Base-by-base conservation (phyloP, 2,797 vertebrate species). In the Crypturellus tataupa region DNA sequence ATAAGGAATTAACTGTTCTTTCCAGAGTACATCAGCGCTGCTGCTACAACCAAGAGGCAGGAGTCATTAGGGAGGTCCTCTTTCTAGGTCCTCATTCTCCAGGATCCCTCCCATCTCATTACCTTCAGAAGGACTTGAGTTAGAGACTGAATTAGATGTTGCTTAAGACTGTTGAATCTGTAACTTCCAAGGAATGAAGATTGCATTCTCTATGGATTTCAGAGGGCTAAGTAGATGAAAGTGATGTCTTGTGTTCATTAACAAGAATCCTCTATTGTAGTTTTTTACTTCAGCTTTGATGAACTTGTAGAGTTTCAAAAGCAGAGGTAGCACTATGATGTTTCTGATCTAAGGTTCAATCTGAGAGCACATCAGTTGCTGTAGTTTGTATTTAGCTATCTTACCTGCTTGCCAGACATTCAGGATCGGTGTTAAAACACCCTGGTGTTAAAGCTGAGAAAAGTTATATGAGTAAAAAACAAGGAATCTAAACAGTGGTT, bases 381-480 rank as follows among this genome's bases (percentile, higher is more conserved):
- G 67, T 23, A 35, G 9, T 75, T 69, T 76, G 33, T 70, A 79
- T 89, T 91, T 83, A 93, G 76, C 84, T 80, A 27, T 67, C 46
- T 91, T 85, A 81, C 84, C 75, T 58, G 21, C 55, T 97, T 94
- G 87, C 82, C 93, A 96, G 94, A 63, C 64, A 39, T 92, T 53
- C 4, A 18, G 90, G 95, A 95, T 85, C 90, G 87, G 29, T 86
- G 11, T 42, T 90, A 94, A 96, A 92, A 87, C 80, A 88, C 7
- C 56, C 16, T 76, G 47, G 81, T 68, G 63, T 76, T 73, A 89
- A 80, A 56, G 56, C 69, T 75, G 73, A 89, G 72, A 93, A 85
- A 62, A 95, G 85, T 95, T 76, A 75, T 93, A 90, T 80, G 78
- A 64, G 70, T 95, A 83, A 93, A 97, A 89, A 84, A 62, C 5